phyloP scores from a whole-genome alignment of 2,888 invertebrate species.

The Andrena chrysosceles region DNA sequence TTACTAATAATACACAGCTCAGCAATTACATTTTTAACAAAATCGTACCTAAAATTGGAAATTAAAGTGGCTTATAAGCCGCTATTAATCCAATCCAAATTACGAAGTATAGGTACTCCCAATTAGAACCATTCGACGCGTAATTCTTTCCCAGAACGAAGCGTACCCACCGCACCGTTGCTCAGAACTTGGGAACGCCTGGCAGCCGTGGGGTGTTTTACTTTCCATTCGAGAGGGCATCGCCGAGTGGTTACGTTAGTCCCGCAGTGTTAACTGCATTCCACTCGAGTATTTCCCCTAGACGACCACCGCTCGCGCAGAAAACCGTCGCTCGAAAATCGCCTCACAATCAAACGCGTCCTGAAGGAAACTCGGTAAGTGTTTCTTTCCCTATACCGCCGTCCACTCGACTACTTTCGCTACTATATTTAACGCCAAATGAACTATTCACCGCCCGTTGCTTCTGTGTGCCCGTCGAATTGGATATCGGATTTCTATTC shows the following conservation, averaged over 20 bases:
- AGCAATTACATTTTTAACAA: too few species aligned
- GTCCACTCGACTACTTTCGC: neutral
- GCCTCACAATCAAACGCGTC: slow-evolving; percentile 20
- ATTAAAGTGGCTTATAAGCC: too few species aligned
- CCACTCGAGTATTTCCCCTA: neutral
- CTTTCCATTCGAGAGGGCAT: neutral
- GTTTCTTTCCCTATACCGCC: neutral
- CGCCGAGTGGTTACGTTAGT: neutral
- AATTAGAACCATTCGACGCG: too few species aligned
- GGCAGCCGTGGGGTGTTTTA: neutral
- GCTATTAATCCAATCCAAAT: too few species aligned
- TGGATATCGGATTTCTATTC: slow-evolving; percentile 53
- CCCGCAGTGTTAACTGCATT: neutral
- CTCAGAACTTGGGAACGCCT: too few species aligned
- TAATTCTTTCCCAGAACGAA: too few species aligned
- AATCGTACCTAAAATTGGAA: too few species aligned
- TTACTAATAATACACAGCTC: too few species aligned
- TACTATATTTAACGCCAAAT: slow-evolving; percentile 39
- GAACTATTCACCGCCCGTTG: slow-evolving; percentile 41
- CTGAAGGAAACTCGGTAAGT: neutral
- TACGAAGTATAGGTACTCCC: too few species aligned
- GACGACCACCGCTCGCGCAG: neutral
- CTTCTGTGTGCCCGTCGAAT: slow-evolving; percentile 39
- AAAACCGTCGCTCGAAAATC: neutral
- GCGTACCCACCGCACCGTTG: too few species aligned